Conservation (phyloP, 2,113 vertebrate genomes). For the Caloenas nicobarica region DNA sequence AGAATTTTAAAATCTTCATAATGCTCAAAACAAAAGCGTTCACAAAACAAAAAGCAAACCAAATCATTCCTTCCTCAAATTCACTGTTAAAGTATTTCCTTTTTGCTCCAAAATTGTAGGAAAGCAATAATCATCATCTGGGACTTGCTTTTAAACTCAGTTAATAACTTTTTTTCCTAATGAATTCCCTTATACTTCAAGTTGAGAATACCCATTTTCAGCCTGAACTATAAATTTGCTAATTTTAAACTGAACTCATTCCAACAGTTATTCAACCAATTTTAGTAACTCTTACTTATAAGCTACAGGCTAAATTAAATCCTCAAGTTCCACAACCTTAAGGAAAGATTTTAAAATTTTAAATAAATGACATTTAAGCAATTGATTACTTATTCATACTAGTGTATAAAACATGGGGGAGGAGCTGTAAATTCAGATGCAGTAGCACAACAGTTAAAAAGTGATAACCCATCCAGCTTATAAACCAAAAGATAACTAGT, state of each 20-base stretch:
- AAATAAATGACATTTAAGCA: neutral
- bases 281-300: neutral
- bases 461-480: neutral
- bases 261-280: neutral
- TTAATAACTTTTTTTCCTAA: neutral
- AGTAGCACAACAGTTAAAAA: neutral
- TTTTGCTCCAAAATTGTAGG: neutral
- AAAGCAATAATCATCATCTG: neutral
- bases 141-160: neutral
- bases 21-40: neutral
- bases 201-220: neutral
- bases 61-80: neutral
- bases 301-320: neutral
- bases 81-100: neutral
- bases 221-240: neutral
- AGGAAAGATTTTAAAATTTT: neutral
- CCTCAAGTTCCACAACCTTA: neutral
- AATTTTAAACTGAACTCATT: neutral
- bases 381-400: neutral
- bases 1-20: neutral
- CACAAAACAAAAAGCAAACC: neutral
- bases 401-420: rapidly evolving
- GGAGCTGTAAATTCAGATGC: neutral
- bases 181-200: neutral
- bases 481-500: neutral